Evolutionary conservation across 92 coral and sea anemone species (phyloP), one percentile per base, ranked within the genome.

Genomic region (Actinernus sp.): DNA sequence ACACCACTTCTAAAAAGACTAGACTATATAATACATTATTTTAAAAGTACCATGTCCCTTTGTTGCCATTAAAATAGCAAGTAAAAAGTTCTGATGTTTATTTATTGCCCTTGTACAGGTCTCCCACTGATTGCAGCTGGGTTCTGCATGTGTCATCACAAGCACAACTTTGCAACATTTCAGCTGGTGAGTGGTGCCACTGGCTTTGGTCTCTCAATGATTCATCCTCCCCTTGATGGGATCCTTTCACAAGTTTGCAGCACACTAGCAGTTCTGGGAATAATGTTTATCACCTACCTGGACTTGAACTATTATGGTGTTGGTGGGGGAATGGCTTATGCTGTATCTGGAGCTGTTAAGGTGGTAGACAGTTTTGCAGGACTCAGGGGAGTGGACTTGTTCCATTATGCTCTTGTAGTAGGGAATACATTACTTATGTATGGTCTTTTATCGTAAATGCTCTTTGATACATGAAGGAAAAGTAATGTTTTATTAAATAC

Each of bases 121-220:
- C 48, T 91, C 47, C 98, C 98, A 40, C 50, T 95, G 29, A 63
- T 95, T 52, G 97, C 92, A 3, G 90, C 99, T 41, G 91, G 92
- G 18, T 87, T 91, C 34, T 95, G 95, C 57, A 41, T 79, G 41
- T 59, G 55, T 26, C 91, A 91, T 62, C 80, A 76, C 49, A 83
- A 77, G 26, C 66, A 58, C 23, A 65, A 74, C 28, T 79, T 82
- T 45, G 93, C 88, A 27, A 61, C 59, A 20, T 74, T 87, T 33
- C 92, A 90, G 46, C 64, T 95, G 10, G 79, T 89, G 52, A 86
- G 88, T 76, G 82, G 88, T 24, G 78, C 65, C 18, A 87, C 65
- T 44, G 89, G 90, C 14, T 62, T 84, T 32, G 24, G 81, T 21
- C 28, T 95, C 38, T 81, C 92, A 0, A 26, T 72, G 22, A 17